phyloP scores from a whole-genome alignment of 1,140 invertebrate genomes.

The Pogonus chalceus region DNA sequence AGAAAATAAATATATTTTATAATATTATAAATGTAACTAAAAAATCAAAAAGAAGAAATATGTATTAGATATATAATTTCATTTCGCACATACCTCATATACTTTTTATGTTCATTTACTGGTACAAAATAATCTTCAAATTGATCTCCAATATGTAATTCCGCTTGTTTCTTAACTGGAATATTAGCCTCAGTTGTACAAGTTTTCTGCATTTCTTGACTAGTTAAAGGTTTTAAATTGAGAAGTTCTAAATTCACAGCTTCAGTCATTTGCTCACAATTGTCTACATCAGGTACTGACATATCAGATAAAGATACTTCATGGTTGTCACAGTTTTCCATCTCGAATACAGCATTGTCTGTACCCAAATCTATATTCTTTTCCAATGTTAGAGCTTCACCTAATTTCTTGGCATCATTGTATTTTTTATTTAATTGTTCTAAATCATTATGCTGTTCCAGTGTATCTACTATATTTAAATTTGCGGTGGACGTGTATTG shows the following conservation, averaged over 20 bases:
- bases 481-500: slow-evolving; percentile 34
- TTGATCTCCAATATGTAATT: slow-evolving; percentile 59
- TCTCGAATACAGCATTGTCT: background rate
- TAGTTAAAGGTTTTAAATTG: slow-evolving; percentile 58
- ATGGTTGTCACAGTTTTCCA: slow-evolving; percentile 2
- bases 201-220: slow-evolving; percentile 32
- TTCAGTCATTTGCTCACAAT: slow-evolving; percentile 39
- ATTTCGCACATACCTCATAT: slow-evolving; percentile 78
- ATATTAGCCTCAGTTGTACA: slow-evolving; percentile 34
- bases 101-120: slow-evolving; percentile 73
- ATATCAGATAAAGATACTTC: too few species aligned
- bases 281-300: slow-evolving; percentile 18
- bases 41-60: too few species aligned
- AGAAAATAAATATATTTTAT: too few species aligned
- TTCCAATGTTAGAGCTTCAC: slow-evolving; percentile 15
- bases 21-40: too few species aligned
- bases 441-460: slow-evolving; percentile 27
- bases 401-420: slow-evolving; percentile 26
- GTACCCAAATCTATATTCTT: slow-evolving; percentile 13
- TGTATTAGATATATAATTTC: too few species aligned
- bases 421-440: slow-evolving; percentile 30
- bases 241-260: slow-evolving; percentile 71
- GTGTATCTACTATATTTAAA: slow-evolving; percentile 29
- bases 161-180: slow-evolving; percentile 54
- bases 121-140: slow-evolving; percentile 78